These are phyloP conservation scores for Addax nasomaculatus DNA, from an alignment of 2,113 vertebrate species.

Conservation along the genomic window DNA sequence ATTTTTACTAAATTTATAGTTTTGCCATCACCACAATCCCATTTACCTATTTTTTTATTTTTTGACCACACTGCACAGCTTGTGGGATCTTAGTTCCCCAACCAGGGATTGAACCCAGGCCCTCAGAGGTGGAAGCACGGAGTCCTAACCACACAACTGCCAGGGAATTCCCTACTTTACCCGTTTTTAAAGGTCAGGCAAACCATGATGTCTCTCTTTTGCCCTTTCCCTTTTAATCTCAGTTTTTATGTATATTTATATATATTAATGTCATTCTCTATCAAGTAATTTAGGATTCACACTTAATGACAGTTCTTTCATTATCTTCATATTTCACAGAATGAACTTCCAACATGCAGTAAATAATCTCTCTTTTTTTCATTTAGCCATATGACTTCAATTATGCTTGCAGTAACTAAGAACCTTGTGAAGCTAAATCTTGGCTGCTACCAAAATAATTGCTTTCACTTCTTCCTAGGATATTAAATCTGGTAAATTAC, in stretches of 20 bases:
- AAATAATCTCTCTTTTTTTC: background rate
- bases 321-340: background rate
- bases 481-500: slow-evolving; percentile 2
- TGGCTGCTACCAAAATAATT: background rate
- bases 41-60: background rate
- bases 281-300: background rate
- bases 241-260: background rate
- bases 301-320: background rate
- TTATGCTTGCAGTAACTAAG: background rate
- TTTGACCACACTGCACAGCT: background rate
- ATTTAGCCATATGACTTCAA: background rate
- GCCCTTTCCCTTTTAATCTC: background rate
- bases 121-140: background rate
- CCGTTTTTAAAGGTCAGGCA: background rate
- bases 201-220: background rate
- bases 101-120: background rate
- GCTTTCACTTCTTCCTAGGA: background rate
- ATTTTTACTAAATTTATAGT: background rate
- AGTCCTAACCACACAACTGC: background rate
- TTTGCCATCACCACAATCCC: background rate
- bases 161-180: background rate
- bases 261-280: background rate
- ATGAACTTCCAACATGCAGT: background rate
- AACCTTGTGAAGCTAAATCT: background rate
- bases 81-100: background rate